Percentiles rank a stretch among this genome's conserved stretches.
phyloP scores from a whole-genome alignment of 2,113 vertebrate species.

The Embiotoca jacksoni region DNA sequence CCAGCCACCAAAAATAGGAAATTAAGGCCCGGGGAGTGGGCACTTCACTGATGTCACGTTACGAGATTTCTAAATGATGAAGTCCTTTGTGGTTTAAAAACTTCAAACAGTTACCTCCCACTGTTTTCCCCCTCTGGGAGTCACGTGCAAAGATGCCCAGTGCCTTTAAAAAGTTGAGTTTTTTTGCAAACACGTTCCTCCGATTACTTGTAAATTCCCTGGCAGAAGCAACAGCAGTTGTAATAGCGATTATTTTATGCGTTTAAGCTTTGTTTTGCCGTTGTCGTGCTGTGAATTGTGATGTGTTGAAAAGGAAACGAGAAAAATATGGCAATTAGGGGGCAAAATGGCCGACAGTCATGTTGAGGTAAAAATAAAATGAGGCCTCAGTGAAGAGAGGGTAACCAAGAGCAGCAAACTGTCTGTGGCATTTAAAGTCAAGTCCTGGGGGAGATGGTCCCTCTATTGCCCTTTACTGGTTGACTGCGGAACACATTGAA shows the following conservation, averaged over 20 bases:
- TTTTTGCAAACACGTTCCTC: conserved; percentile 14
- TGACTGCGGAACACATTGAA: conserved; percentile 52
- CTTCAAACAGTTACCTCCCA: conserved; percentile 63
- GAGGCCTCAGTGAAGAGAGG: conserved; percentile 27
- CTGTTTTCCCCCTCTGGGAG: conserved; percentile 31
- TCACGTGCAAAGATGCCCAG: conserved; percentile 24
- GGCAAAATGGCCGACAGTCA: conserved; percentile 28
- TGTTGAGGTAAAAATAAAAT: conserved; percentile 38
- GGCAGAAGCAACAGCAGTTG: conserved; percentile 5
- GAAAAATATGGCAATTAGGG: conserved; percentile 2
- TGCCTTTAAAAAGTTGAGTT: conserved; percentile 35
- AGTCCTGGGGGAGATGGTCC: conserved; percentile 53
- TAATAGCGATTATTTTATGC: conserved; percentile 7
- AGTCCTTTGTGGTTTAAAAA: conserved; percentile 40
- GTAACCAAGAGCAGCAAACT: conserved; percentile 44
- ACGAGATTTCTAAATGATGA: conserved; percentile 49
- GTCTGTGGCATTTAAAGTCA: conserved; percentile 56
- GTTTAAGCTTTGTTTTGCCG: conserved; percentile 9
- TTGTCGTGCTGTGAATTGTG: neutral
- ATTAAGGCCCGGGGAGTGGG: conserved; percentile 60
- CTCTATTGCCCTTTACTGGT: conserved; percentile 63
- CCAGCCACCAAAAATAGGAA: conserved; percentile 60
- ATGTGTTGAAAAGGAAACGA: conserved; percentile 12
- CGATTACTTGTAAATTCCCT: conserved; percentile 34
- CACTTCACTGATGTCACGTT: conserved; percentile 41